Percentiles rank a stretch among this genome's conserved stretches.
Evolutionary conservation across 1,140 invertebrate genomes (phyloP).

Genomic region (Yoshiicerus persimilis): DNA sequence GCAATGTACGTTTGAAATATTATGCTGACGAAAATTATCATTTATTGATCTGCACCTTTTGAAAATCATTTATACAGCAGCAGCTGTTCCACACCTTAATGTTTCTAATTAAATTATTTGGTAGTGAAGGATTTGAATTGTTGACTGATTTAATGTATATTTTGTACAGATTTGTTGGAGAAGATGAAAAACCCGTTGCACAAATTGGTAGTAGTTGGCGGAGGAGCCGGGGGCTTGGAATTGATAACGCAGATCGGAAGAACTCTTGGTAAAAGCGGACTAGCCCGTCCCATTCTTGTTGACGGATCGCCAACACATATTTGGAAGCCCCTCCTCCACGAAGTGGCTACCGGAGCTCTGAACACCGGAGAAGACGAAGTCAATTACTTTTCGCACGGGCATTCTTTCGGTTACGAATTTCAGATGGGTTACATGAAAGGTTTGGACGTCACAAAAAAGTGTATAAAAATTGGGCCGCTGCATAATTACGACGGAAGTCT

Average conservation of each 20-base stretch:
- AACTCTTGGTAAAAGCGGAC: background rate
- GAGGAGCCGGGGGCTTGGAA: conserved; percentile 40
- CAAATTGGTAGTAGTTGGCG: conserved; percentile 38
- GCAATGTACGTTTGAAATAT: too few relatives aligned
- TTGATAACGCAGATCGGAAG: conserved; percentile 17
- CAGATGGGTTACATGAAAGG: conserved; percentile 29
- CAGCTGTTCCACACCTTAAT: too few relatives aligned
- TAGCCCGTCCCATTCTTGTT: conserved; percentile 10
- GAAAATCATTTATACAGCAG: too few relatives aligned
- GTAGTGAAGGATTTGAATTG: too few relatives aligned
- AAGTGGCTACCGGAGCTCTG: conserved; percentile 37
- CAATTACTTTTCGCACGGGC: conserved; percentile 40
- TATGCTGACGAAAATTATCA: too few relatives aligned
- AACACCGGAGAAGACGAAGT: conserved; percentile 44
- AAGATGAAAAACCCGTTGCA: too few relatives aligned
- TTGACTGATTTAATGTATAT: too few relatives aligned
- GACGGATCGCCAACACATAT: conserved; percentile 31
- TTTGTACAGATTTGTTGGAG: too few relatives aligned
- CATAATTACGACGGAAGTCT: background rate
- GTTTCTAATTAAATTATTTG: too few relatives aligned
- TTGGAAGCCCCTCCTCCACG: conserved; percentile 42
- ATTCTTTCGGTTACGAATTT: conserved; percentile 13
- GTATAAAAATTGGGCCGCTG: background rate
- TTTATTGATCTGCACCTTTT: too few relatives aligned
- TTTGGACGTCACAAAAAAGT: background rate